These are phyloP conservation scores for Bombyx mandarina DNA, from an alignment of 1,140 invertebrate species.

Conservation along the genomic window DNA sequence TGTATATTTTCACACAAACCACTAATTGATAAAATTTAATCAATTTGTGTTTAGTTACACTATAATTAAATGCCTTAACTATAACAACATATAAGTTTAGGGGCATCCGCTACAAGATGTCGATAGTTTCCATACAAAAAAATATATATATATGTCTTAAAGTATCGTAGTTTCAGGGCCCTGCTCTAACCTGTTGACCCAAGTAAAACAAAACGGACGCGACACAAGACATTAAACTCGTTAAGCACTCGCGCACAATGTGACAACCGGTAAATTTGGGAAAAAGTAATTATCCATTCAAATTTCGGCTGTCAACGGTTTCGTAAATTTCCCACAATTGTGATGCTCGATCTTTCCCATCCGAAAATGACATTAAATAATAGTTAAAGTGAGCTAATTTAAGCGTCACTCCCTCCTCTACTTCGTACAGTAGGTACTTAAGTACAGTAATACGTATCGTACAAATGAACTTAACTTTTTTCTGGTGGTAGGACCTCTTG, in stretches of 20 bases:
- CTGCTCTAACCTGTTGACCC: too few species aligned
- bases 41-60: too few species aligned
- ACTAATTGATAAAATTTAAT: too few species aligned
- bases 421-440: conserved; percentile 17
- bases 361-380: conserved; percentile 42
- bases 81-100: too few species aligned
- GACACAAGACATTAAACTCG: conserved; percentile 6
- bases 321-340: conserved; percentile 32
- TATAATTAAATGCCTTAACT: too few species aligned
- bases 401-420: conserved; percentile 22
- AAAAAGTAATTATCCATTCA: conserved; percentile 31
- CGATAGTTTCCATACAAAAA: too few species aligned
- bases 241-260: conserved; percentile 19
- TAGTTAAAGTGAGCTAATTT: conserved; percentile 46
- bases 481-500: too few species aligned
- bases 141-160: too few species aligned
- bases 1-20: too few species aligned
- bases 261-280: conserved; percentile 19
- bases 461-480: conserved; percentile 6
- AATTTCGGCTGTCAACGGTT: conserved; percentile 25
- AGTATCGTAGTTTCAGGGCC: too few species aligned
- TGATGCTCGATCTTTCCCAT: conserved; percentile 30
- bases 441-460: conserved; percentile 28
- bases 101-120: too few species aligned
- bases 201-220: not conserved